Percentiles rank a stretch among this genome's conserved stretches.
These are phyloP conservation scores for Myrmecophaga tridactyla DNA, from an alignment of 2,113 vertebrate genomes.

Conservation along the genomic window DNA sequence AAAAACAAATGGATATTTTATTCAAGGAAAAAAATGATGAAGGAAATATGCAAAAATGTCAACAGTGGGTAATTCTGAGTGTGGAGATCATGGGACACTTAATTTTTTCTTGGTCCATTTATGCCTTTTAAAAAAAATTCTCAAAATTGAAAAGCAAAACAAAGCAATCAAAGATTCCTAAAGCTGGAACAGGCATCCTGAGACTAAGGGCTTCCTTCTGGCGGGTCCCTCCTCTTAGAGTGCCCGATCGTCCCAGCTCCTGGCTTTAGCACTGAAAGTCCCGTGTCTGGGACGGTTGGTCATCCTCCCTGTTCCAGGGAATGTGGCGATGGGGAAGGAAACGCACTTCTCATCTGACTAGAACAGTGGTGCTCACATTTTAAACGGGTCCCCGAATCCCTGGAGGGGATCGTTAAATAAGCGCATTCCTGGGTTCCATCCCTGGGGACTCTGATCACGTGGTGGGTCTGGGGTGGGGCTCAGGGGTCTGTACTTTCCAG, in stretches of 20 bases:
- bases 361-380: neutral
- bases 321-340: neutral
- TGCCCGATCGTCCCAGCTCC: too few species aligned
- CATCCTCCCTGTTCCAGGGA: neutral
- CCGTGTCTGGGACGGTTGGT: rapidly evolving
- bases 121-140: slow-evolving; percentile 12
- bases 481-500: neutral
- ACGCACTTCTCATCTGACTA: neutral
- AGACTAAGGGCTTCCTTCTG: neutral
- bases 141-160: neutral
- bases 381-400: neutral
- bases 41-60: neutral
- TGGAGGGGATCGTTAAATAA: neutral
- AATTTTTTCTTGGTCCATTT: neutral
- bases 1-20: neutral
- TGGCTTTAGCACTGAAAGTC: too few species aligned
- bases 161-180: neutral
- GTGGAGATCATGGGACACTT: neutral
- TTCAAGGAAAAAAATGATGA: neutral
- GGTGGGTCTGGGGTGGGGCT: neutral
- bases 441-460: neutral
- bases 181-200: neutral
- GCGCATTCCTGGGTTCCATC: too few species aligned
- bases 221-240: neutral
- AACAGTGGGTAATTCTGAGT: too few species aligned